Evolutionary conservation across 2,888 invertebrate species (phyloP).

Genomic region (Hemithea aestivaria): DNA sequence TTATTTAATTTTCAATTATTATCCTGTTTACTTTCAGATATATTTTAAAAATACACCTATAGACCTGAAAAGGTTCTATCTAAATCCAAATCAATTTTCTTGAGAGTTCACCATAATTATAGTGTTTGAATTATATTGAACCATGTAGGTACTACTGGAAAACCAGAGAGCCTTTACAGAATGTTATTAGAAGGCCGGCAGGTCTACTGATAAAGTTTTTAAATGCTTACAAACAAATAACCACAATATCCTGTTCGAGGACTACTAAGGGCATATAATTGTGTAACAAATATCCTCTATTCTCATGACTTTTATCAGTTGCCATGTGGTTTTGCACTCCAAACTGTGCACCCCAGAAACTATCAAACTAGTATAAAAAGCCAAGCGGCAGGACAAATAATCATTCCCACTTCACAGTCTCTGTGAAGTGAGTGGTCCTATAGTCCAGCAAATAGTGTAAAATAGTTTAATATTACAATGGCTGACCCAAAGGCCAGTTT

Average conservation of each 20-base stretch:
- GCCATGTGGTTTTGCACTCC: constrained; percentile 45
- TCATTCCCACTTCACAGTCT: constrained; percentile 58
- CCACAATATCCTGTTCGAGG: constrained; percentile 10
- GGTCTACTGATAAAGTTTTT: too few relatives aligned
- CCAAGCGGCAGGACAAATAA: not conserved
- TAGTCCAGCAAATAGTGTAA: constrained; percentile 13
- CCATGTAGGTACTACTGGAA: too few relatives aligned
- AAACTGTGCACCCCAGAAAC: constrained; percentile 33
- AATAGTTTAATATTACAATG: constrained; percentile 39
- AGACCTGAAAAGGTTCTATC: too few relatives aligned
- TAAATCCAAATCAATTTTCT: too few relatives aligned
- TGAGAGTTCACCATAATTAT: too few relatives aligned
- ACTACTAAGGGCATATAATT: not conserved
- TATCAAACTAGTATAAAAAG: constrained; percentile 31
- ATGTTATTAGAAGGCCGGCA: too few relatives aligned
- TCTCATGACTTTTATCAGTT: constrained; percentile 36
- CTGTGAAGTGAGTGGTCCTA: constrained; percentile 54
- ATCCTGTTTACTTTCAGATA: too few relatives aligned
- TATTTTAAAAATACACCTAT: too few relatives aligned
- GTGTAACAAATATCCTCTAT: constrained; percentile 11
- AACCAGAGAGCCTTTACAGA: too few relatives aligned
- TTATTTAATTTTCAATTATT: too few relatives aligned
- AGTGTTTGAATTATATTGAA: too few relatives aligned
- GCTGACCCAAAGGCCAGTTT: constrained; percentile 42
- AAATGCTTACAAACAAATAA: not conserved